Percentiles rank a stretch among this genome's conserved stretches.
Conservation (phyloP, 2,113 vertebrate genomes). For the Paradisaea rubra region DNA sequence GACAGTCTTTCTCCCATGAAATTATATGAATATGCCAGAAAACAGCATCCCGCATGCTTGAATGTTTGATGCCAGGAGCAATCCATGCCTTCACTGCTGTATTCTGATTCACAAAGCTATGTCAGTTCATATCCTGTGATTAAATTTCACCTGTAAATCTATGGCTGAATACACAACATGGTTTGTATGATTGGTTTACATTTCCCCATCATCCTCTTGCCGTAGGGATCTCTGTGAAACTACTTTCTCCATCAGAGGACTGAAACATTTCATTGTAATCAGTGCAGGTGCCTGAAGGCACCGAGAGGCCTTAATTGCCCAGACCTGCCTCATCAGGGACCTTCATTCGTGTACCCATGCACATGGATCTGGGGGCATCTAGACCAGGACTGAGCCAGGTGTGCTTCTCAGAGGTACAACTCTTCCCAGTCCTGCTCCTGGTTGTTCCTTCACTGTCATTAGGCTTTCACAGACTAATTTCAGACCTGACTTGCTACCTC, state of each 20-base stretch:
- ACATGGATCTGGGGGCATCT: accelerated
- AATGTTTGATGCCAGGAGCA: accelerated
- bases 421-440: neutral
- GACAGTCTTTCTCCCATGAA: neutral
- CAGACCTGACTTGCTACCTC: neutral
- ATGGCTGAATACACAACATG: neutral
- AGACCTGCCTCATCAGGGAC: neutral
- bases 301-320: accelerated
- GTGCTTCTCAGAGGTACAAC: neutral
- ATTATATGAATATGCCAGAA: neutral
- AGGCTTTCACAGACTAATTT: neutral
- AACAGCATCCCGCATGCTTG: neutral
- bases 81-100: neutral
- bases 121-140: neutral
- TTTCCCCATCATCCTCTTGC: neutral
- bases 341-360: accelerated
- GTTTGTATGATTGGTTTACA: neutral
- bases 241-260: neutral
- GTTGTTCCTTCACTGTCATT: neutral
- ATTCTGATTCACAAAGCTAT: neutral
- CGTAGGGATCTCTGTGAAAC: neutral
- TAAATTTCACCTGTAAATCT: neutral
- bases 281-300: neutral
- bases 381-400: neutral
- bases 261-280: neutral